Base-by-base conservation (phyloP, 2,113 vertebrate species). In the Anthoscopus minutus region DNA sequence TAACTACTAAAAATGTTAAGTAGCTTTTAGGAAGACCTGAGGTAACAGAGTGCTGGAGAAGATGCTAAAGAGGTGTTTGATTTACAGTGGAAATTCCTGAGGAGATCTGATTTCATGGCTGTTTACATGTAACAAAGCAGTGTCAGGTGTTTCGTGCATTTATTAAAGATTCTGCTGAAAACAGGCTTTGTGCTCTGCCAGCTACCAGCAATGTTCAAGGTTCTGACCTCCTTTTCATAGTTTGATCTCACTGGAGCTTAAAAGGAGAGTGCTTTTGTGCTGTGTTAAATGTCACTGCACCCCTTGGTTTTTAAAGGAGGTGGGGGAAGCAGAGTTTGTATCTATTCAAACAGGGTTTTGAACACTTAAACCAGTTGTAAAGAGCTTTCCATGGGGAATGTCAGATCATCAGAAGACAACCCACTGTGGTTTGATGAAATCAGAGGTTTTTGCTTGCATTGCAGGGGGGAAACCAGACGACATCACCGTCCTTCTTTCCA, bases 401-500 rank as follows among this genome's bases (percentile, higher is more conserved):
- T 31, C 70, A 14, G 60, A 7, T 8, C 3, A 4, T 7, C 11
- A 30, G 54, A 7, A 4, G 23, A 15, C 6, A 16, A 1, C 13
- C 16, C 13, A 0, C 28, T 16, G 28, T 38, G 81, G 8, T 31
- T 58, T 15, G 80, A 28, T 74, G n/a, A 17, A 62, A 5, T 27
- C 9, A 50, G 38, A 69, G 24, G 1, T 40, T 91, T 83, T 44
- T 62, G 27, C 92, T 96, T 88, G 11, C 33, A 1, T 96, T 94
- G 22, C 97, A 99, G 99, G 99, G 96, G 99, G 99, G 53, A 99
- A 99, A 92, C 99, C 99, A 85, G 99, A 99, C 57, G 99, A 99
- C 97, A 99, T 99, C 98, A 99, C 99, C 17, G 99, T 99, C 98
- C 99, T 99, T 53, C 99, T 99, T 67, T 99, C 99, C 18, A 99